phyloP scores from a whole-genome alignment of 1,140 invertebrate genomes.

The Chironomus tepperi region DNA sequence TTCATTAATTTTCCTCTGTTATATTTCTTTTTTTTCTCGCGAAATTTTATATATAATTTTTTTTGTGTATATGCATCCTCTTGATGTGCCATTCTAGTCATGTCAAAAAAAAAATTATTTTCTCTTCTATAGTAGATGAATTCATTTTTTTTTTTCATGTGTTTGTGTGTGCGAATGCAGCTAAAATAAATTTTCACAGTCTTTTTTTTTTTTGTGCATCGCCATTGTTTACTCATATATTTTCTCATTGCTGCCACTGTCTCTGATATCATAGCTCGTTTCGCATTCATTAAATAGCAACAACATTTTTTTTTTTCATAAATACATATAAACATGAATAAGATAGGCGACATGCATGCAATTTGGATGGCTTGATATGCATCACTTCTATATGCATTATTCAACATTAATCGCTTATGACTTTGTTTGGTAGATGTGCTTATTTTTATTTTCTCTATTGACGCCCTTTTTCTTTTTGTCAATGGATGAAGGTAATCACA shows the following conservation, averaged over 20 bases:
- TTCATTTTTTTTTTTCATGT: background rate
- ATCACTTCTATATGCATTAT: conserved; percentile 18
- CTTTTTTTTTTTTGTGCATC: background rate
- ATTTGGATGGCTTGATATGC: conserved; percentile 19
- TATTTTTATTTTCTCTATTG: background rate
- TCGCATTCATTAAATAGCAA: too few relatives aligned
- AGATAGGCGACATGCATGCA: background rate
- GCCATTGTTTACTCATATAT: background rate
- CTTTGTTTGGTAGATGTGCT: background rate
- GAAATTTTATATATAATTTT: too few relatives aligned
- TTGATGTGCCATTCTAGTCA: background rate
- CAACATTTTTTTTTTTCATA: too few relatives aligned
- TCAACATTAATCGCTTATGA: conserved; percentile 10
- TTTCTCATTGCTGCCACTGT: background rate
- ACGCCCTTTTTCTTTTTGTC: background rate
- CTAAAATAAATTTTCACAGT: conserved; percentile 14
- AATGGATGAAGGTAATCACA: too few relatives aligned
- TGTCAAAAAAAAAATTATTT: conserved; percentile 3
- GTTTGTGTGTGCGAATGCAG: background rate
- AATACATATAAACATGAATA: background rate
- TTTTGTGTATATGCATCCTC: background rate
- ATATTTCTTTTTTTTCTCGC: background rate
- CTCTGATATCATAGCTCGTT: too few relatives aligned
- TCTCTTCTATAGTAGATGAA: background rate
- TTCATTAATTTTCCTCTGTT: conserved; percentile 1